phyloP scores from a whole-genome alignment of 2,888 invertebrate genomes.

The Lasioglossum figueresi region DNA sequence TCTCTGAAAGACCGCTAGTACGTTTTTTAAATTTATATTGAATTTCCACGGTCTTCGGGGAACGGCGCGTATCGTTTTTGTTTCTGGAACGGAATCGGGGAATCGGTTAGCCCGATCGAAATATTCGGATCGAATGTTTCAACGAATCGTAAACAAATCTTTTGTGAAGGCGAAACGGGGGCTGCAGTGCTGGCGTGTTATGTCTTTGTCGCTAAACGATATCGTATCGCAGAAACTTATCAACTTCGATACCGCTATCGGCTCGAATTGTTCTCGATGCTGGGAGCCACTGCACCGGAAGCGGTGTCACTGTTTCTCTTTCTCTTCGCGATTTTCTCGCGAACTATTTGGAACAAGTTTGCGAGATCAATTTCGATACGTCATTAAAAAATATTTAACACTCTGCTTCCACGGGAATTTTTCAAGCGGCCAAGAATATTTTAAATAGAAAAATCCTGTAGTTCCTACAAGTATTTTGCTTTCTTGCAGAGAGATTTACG shows the following conservation, averaged over 20 bases:
- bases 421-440: neutral
- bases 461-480: neutral
- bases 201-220: slow-evolving; percentile 80
- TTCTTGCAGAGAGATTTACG: neutral
- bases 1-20: neutral
- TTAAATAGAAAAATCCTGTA: neutral
- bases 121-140: slow-evolving; percentile 54
- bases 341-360: neutral
- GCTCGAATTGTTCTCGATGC: slow-evolving; percentile 79
- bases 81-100: slow-evolving; percentile 35
- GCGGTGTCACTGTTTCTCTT: slow-evolving; percentile 65
- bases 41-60: neutral
- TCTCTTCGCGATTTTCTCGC: slow-evolving; percentile 21
- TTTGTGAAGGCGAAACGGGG: slow-evolving; percentile 38
- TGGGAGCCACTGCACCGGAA: slow-evolving; percentile 79
- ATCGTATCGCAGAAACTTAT: slow-evolving; percentile 80
- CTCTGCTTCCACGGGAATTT: too few species aligned
- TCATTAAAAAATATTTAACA: neutral
- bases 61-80: neutral
- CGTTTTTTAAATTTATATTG: neutral
- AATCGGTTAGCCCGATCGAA: slow-evolving; percentile 24
- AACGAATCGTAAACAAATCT: slow-evolving; percentile 60
- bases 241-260: slow-evolving; percentile 80
- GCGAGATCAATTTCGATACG: neutral
- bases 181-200: slow-evolving; percentile 70